These are phyloP conservation scores for Serripes groenlandicus DNA, from an alignment of 2,888 invertebrate genomes.

Conservation along the genomic window DNA sequence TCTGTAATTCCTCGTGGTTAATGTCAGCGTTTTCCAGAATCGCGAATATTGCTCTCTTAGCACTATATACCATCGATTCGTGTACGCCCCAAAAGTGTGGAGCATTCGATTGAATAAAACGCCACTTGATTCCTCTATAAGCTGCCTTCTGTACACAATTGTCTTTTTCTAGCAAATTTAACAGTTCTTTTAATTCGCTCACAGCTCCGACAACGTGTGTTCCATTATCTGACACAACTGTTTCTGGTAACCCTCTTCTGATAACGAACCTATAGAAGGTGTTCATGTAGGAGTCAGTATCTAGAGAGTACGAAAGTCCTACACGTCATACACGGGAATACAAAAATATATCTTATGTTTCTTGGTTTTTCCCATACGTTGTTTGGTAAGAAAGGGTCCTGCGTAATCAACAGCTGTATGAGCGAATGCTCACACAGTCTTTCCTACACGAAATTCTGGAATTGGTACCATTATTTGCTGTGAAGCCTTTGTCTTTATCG, in stretches of 20 bases:
- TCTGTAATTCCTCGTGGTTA: too few species aligned
- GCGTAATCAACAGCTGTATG: conserved; percentile 39
- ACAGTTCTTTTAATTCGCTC: conserved; percentile 36
- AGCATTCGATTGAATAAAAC: too few species aligned
- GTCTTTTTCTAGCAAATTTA: too few species aligned
- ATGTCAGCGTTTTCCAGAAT: too few species aligned
- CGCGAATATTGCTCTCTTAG: too few species aligned
- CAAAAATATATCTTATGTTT: conserved; percentile 53
- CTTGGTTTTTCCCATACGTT: conserved; percentile 44
- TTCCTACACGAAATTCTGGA: conserved; percentile 23
- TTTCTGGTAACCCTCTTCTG: conserved; percentile 45
- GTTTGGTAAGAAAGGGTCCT: too few species aligned
- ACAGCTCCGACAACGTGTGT: conserved; percentile 52
- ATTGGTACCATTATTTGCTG: conserved; percentile 41
- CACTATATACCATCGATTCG: too few species aligned
- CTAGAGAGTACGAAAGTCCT: conserved; percentile 44
- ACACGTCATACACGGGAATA: conserved; percentile 56
- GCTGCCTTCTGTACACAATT: too few species aligned
- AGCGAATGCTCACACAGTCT: conserved; percentile 32
- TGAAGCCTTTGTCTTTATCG: conserved; percentile 22
- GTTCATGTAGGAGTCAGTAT: conserved; percentile 57
- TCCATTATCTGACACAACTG: conserved; percentile 52
- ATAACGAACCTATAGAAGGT: conserved; percentile 50
- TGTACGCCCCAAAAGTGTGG: too few species aligned
- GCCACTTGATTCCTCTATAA: too few species aligned